Evolutionary conservation across 23 tunicate species (phyloP).

Genomic region (Corella eumyota): DNA sequence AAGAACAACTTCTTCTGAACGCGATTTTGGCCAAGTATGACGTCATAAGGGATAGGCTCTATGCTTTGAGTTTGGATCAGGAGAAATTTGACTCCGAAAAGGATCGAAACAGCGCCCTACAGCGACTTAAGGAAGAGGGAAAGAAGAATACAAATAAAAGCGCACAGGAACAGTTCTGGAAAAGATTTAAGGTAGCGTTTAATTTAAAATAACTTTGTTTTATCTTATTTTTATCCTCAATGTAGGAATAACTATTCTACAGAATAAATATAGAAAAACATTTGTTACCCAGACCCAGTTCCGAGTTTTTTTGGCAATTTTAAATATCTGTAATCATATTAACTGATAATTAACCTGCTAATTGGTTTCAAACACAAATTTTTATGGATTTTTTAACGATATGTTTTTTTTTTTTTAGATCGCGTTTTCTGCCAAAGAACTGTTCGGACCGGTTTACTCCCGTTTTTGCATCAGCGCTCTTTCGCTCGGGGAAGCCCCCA

Average conservation of each 20-base stretch:
- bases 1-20: too few species aligned
- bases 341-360: too few species aligned
- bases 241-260: too few species aligned
- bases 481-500: slow-evolving; percentile 6
- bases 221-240: too few species aligned
- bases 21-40: slow-evolving; percentile 40
- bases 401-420: too few species aligned
- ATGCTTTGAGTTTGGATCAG: slow-evolving; percentile 5
- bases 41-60: slow-evolving; percentile 30
- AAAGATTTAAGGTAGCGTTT: slow-evolving; percentile 14
- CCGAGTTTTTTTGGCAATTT: too few species aligned
- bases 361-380: too few species aligned
- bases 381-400: too few species aligned
- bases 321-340: too few species aligned
- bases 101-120: slow-evolving; percentile 11
- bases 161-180: slow-evolving; percentile 1
- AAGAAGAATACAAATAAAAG: slow-evolving; percentile 7
- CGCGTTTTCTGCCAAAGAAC: slow-evolving; percentile 24
- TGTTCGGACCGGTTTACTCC: slow-evolving; percentile 25
- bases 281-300: too few species aligned
- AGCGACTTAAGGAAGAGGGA: slow-evolving; percentile 23
- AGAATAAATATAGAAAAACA: too few species aligned
- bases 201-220: too few species aligned
- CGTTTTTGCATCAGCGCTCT: slow-evolving; percentile 11
- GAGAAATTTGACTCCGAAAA: slow-evolving; percentile 1